Percentiles rank a stretch among this genome's conserved stretches.
phyloP scores from a whole-genome alignment of 1,140 invertebrate species.

The Saccostrea glomerata region DNA sequence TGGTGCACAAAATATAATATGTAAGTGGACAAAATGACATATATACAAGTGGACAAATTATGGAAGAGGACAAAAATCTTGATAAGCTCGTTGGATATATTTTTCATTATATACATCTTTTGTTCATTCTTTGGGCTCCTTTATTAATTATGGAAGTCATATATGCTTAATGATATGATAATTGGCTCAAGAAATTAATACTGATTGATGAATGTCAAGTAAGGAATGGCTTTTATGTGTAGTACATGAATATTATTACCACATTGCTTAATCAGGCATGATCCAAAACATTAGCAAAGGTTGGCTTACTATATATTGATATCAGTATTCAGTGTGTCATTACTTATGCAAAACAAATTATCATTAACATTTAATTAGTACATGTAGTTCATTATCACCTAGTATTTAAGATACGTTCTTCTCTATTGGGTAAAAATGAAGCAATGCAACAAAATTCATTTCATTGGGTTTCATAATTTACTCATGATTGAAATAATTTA shows the following conservation, averaged over 20 bases:
- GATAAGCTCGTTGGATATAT: no score
- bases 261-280: neutral
- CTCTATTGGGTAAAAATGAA: neutral
- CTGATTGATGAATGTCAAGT: neutral
- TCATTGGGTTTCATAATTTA: no score
- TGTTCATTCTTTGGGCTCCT: no score
- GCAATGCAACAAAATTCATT: neutral
- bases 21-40: no score
- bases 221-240: neutral
- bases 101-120: no score
- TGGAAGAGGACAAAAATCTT: constrained; percentile 58
- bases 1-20: no score
- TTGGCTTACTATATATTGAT: neutral
- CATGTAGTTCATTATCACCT: neutral
- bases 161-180: neutral
- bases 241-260: neutral
- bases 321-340: neutral
- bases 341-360: neutral
- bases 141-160: no score
- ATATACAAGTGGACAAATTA: no score
- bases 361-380: neutral
- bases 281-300: neutral
- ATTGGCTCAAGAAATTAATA: neutral
- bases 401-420: neutral
- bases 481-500: no score